Base-by-base conservation (phyloP, 1,140 invertebrate genomes). In the Apocrypta bakeri region DNA sequence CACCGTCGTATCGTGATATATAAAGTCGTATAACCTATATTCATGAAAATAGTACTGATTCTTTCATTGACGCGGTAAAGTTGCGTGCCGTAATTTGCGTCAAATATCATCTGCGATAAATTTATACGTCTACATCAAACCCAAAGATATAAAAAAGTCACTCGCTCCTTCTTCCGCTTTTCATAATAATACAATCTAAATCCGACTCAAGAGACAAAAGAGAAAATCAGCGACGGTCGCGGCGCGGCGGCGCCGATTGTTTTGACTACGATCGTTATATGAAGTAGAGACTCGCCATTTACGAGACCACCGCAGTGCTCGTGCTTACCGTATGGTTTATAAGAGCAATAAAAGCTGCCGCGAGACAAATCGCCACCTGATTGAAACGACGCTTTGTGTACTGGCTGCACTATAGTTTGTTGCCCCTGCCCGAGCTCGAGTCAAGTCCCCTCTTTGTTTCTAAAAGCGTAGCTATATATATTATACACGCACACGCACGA, bases 381-480 rank as follows among this genome's bases (percentile, higher is more conserved):
- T 66, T 66, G 63, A 66, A 66, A 66, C 68, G 68, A 33, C 21
- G 31, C 31, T 71, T 71, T 71, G 68, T 71, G 17, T n/a, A 7
- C 48, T 21, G 14, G 21, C 21, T 0, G 48, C 17, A 21, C 17
- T 40, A 80, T 56, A 37, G 11, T 24, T 17, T 66, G 42, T 42
- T 71, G 77, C 64, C 68, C 24, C 37, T 14, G 37, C 64, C 27
- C 77, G 27, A 0, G 64, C 66, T 37, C 21, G 75, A 68, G 75
- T 37, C 69, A 37, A 72, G 72, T 80, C 31, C 56, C 42, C 31
- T 56, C 27, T 80, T 40, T 80, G 68, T 56, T n/a, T 56, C 48
- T 56, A 56, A 56, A 72, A 80, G 25, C 78, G 29, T 24, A 37
- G 69, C 69, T 71, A 37, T 80, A 31, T 72, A 8, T 21, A 21